A percentile compares a stretch with the other conserved stretches of the same genome.
phyloP scores from a whole-genome alignment of 1,140 invertebrate genomes.

The Eurosta solidaginis region DNA sequence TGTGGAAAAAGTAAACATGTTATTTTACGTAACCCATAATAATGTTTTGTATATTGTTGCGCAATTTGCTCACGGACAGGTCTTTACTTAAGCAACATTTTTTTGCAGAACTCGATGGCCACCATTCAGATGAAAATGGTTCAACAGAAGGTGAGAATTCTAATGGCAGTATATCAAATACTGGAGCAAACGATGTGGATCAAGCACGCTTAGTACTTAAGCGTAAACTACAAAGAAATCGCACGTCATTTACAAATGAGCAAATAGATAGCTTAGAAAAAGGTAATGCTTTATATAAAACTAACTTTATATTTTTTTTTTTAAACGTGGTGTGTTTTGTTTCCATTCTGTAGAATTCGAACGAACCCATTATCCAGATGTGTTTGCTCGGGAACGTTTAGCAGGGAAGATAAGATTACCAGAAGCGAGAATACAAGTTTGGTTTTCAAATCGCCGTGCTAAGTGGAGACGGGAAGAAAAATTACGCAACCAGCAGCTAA shows the following conservation, averaged over 20 bases:
- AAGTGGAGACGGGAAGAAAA: constrained; percentile 99
- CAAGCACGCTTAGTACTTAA: constrained; percentile 88
- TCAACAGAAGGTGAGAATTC: constrained; percentile 77
- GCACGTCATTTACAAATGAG: constrained; percentile 99
- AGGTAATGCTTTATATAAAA: constrained; percentile 65
- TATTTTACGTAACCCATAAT: too few relatives aligned
- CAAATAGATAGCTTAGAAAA: constrained; percentile 99
- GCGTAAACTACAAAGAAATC: constrained; percentile 96
- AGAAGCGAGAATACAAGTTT: constrained; percentile 97
- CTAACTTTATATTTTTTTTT: not conserved
- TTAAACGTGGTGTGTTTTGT: not conserved
- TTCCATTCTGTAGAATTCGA: constrained; percentile 71
- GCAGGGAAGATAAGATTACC: constrained; percentile 96
- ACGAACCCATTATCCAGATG: constrained; percentile 78
- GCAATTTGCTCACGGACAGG: too few relatives aligned
- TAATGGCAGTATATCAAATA: constrained; percentile 72
- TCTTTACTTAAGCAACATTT: too few relatives aligned
- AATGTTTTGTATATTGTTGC: too few relatives aligned
- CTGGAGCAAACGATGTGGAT: constrained; percentile 77
- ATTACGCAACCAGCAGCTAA: constrained; percentile 80
- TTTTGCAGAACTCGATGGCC: constrained; percentile 64
- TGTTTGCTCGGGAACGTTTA: constrained; percentile 93
- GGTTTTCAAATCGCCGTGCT: constrained; percentile 97
- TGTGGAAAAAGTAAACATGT: too few relatives aligned
- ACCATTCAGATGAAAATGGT: constrained; percentile 74